Conservation (phyloP, 2,888 invertebrate genomes). For the Lypha dubia region DNA sequence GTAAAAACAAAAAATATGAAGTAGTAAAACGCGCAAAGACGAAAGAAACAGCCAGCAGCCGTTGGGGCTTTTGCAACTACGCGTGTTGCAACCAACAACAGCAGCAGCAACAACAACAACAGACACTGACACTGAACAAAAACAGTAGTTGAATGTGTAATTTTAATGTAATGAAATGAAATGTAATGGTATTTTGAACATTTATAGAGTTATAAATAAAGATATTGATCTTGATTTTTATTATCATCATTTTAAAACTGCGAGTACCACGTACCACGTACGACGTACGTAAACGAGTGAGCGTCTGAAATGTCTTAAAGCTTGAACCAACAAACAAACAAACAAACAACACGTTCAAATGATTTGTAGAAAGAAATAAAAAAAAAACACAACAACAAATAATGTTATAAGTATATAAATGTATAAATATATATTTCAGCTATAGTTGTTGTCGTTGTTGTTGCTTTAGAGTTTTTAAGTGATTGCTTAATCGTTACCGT, state of each 20-base stretch:
- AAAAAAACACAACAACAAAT: too few relatives aligned
- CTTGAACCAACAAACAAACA: too few relatives aligned
- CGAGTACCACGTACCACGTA: too few relatives aligned
- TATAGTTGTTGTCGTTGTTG: conserved; percentile 7
- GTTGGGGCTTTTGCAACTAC: conserved; percentile 44
- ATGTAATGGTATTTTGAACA: conserved; percentile 70
- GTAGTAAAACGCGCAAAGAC: neutral
- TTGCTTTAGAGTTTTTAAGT: conserved; percentile 45
- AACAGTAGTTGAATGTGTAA: conserved; percentile 70
- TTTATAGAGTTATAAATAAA: conserved; percentile 73
- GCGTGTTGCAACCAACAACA: conserved; percentile 38
- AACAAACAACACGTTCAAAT: conserved; percentile 55
- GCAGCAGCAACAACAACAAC: conserved; percentile 25
- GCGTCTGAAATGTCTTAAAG: neutral
- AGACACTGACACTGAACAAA: conserved; percentile 24
- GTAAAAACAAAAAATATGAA: neutral
- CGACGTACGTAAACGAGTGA: neutral
- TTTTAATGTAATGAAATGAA: conserved; percentile 63
- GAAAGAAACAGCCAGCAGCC: conserved; percentile 28
- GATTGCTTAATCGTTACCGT: conserved; percentile 64
- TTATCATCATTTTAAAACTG: conserved; percentile 47
- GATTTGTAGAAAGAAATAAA: conserved; percentile 29
- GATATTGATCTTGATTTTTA: conserved; percentile 72
- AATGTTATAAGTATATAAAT: neutral
- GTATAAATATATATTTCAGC: conserved; percentile 12